A percentile compares a stretch with the other conserved stretches of the same genome.
These are phyloP conservation scores for Drosophila histrio DNA, from an alignment of 2,888 invertebrate genomes.

Conservation along the genomic window DNA sequence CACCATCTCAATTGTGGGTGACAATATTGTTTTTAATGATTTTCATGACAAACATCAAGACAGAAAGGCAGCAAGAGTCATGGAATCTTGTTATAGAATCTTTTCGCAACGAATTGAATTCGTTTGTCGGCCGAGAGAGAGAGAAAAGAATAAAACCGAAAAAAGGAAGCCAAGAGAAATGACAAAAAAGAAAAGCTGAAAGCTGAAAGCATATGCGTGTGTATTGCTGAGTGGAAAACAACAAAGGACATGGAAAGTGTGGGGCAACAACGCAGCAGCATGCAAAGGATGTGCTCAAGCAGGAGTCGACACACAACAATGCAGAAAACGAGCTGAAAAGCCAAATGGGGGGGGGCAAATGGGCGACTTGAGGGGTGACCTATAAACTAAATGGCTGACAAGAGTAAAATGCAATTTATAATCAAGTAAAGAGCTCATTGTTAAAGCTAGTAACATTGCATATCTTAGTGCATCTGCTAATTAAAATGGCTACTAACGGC, in stretches of 20 bases:
- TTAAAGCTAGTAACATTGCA: slow-evolving; percentile 12
- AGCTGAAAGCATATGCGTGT: slow-evolving; percentile 61
- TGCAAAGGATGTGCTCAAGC: slow-evolving; percentile 23
- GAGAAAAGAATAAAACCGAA: slow-evolving; percentile 14
- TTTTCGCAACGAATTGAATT: slow-evolving; percentile 55
- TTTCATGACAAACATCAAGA: slow-evolving; percentile 37
- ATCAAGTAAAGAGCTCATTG: slow-evolving; percentile 40
- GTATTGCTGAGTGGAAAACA: slow-evolving; percentile 33
- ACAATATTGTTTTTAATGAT: slow-evolving; percentile 77
- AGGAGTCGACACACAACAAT: slow-evolving; percentile 14
- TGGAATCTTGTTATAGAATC: slow-evolving; percentile 46
- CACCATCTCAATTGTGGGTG: slow-evolving; percentile 62
- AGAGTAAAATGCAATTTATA: slow-evolving; percentile 45
- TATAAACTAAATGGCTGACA: slow-evolving; percentile 43
- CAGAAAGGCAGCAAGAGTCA: not conserved
- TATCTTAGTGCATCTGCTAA: slow-evolving; percentile 53
- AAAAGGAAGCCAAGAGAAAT: slow-evolving; percentile 12
- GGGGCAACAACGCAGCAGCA: slow-evolving; percentile 7
- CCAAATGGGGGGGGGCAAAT: no score
- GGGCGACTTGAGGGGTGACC: slow-evolving; percentile 10
- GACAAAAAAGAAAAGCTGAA: slow-evolving; percentile 30
- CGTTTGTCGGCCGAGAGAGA: slow-evolving; percentile 41
- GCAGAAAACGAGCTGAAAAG: not conserved
- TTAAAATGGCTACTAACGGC: slow-evolving; percentile 38
- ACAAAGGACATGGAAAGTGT: slow-evolving; percentile 47